Evolutionary conservation across 2,888 invertebrate genomes (phyloP).

Genomic region (Pasiphila rectangulata): DNA sequence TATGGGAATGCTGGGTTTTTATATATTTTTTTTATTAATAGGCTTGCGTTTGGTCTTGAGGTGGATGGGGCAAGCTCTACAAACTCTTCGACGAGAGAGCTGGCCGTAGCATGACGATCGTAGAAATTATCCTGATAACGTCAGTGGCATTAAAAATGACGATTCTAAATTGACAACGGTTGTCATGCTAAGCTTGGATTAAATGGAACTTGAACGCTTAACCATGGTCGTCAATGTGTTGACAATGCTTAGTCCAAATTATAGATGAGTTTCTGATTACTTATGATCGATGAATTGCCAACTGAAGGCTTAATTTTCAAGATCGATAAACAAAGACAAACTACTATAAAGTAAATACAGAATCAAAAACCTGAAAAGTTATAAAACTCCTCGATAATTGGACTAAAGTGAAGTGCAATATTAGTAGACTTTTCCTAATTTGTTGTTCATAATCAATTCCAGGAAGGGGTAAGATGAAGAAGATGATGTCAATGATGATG

Average conservation of each 20-base stretch:
- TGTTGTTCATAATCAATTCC: slow-evolving; percentile 43
- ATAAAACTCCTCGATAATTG: too few relatives aligned
- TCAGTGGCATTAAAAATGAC: background rate
- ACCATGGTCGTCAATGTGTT: background rate
- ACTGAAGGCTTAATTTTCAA: too few relatives aligned
- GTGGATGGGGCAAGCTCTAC: slow-evolving; percentile 14
- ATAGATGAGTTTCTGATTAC: background rate
- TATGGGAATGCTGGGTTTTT: background rate
- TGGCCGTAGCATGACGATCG: slow-evolving; percentile 18
- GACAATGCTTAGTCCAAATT: background rate
- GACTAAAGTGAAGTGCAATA: too few relatives aligned
- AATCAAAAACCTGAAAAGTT: too few relatives aligned
- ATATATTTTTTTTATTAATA: too few relatives aligned
- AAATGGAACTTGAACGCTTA: background rate
- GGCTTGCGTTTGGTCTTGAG: too few relatives aligned
- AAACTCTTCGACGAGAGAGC: slow-evolving; percentile 14
- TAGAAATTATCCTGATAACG: slow-evolving; percentile 15
- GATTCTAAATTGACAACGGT: slow-evolving; percentile 22
- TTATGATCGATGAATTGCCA: too few relatives aligned
- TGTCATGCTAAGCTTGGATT: slow-evolving; percentile 14
- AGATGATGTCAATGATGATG: slow-evolving; percentile 95
- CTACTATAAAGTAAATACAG: too few relatives aligned
- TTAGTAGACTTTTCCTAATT: slow-evolving; percentile 8
- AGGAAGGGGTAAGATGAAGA: slow-evolving; percentile 93
- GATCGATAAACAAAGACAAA: too few relatives aligned